Base-by-base conservation (phyloP, 37 sponge, comb jelly and placozoan genomes). In the Haliclona indistincta region DNA sequence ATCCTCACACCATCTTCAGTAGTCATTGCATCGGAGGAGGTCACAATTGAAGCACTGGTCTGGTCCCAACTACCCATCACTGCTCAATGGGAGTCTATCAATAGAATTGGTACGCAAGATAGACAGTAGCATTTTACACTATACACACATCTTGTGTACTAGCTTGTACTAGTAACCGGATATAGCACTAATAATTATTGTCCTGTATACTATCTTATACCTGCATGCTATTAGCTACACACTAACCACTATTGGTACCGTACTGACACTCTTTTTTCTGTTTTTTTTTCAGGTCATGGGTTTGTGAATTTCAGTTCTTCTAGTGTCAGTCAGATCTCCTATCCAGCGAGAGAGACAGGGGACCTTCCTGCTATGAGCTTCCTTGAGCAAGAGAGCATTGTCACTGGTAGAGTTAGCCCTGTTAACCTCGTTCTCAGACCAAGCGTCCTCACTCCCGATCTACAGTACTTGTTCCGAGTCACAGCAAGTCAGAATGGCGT, bases 401-500 rank as follows among this genome's bases (percentile, higher is more conserved):
- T 33, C 3, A 3, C 64, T 19, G 61, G 26, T 36, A 36, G 32
- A 13, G 32, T 52, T 64, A 87, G 43, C 52, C 29, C 73, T 39
- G 78, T 41, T n/a, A 78, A 83, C 54, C 71, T 89, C 30, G 61
- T 84, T 17, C 38, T 89, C 1, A 10, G 39, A 34, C 71, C 85
- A 5, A 66, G 68, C 15, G 32, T 32, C 29, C 71, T 89, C 17
- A 19, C 28, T 0, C 75, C 76, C 11, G 54, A 68, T 8, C 58
- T 69, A 0, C 32, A 30, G 1, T 84, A 89, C 73, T 74, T 80
- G 28, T 89, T 89, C 64, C 35, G 61, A 42, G 66, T 89, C 10
- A 40, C 60, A 54, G 90, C 90, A 19, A 64, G 53, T 4, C 51
- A 54, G 37, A 26, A 70, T 8, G 66, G 22, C 2, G 82, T 73